Conservation (phyloP, 1,140 invertebrate species). For the Panagrolaimus sp. region DNA sequence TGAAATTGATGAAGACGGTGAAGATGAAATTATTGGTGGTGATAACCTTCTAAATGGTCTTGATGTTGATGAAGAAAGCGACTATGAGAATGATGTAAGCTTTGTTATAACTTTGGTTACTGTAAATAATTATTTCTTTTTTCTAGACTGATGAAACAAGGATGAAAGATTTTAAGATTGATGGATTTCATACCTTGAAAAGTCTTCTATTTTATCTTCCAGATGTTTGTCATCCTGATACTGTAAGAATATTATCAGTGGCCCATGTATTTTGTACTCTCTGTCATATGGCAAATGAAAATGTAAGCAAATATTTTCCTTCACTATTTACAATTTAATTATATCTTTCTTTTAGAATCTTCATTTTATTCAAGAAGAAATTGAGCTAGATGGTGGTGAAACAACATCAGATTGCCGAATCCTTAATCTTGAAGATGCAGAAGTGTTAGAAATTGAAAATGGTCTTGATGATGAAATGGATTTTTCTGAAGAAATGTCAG, state of each 20-base stretch:
- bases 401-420: not conserved
- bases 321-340: not conserved
- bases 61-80: not conserved
- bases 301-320: not conserved
- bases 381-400: not conserved
- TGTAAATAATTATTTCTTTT: not conserved
- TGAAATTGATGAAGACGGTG: not conserved
- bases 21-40: not conserved
- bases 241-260: not conserved
- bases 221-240: not conserved
- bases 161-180: not conserved
- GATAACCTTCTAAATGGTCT: not conserved
- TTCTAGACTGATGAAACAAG: conserved; percentile 4
- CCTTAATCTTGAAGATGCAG: conserved; percentile 3
- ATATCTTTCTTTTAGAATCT: not conserved
- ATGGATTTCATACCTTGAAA: not conserved
- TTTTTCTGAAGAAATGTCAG: no score
- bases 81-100: not conserved
- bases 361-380: not conserved
- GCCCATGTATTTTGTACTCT: not conserved
- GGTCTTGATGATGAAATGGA: no score
- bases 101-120: not conserved
- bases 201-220: conserved; percentile 1
- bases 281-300: conserved; percentile 9
- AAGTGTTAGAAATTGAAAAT: no score